phyloP scores from a whole-genome alignment of 2,113 vertebrate species.

The Glaucidium brasilianum region DNA sequence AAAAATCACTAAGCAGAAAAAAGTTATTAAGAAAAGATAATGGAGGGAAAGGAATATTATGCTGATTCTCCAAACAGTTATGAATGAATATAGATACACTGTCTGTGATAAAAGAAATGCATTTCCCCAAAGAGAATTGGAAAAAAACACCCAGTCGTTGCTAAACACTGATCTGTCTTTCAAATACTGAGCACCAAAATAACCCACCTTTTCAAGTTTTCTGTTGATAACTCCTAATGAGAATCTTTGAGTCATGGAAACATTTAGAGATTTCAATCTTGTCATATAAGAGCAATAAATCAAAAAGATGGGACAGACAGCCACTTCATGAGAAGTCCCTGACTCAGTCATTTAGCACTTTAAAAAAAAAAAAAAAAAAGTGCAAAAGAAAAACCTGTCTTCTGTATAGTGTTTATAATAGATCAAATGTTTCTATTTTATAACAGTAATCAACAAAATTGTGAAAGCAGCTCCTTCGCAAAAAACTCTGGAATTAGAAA shows the following conservation, averaged over 20 bases:
- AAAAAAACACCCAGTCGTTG: neutral
- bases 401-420: neutral
- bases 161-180: slow-evolving; percentile 2
- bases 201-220: slow-evolving; percentile 35
- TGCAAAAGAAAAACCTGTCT: neutral
- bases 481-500: neutral
- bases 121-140: slow-evolving; percentile 22
- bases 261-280: slow-evolving; percentile 48
- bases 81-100: slow-evolving; percentile 49
- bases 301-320: slow-evolving; percentile 23
- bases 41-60: slow-evolving; percentile 42
- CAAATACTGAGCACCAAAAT: neutral
- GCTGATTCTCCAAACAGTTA: slow-evolving; percentile 53
- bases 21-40: slow-evolving; percentile 56
- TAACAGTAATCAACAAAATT: neutral
- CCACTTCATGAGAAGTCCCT: neutral
- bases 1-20: slow-evolving; percentile 1
- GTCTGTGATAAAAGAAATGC: slow-evolving; percentile 48
- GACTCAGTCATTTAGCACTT: neutral
- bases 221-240: slow-evolving; percentile 51
- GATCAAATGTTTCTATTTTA: neutral
- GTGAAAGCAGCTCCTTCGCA: neutral
- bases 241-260: slow-evolving; percentile 23
- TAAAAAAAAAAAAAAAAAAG: too few species aligned
- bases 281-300: slow-evolving; percentile 46